These are phyloP conservation scores for Dolichomitus sp. DNA, from an alignment of 2,888 invertebrate species.

Conservation along the genomic window DNA sequence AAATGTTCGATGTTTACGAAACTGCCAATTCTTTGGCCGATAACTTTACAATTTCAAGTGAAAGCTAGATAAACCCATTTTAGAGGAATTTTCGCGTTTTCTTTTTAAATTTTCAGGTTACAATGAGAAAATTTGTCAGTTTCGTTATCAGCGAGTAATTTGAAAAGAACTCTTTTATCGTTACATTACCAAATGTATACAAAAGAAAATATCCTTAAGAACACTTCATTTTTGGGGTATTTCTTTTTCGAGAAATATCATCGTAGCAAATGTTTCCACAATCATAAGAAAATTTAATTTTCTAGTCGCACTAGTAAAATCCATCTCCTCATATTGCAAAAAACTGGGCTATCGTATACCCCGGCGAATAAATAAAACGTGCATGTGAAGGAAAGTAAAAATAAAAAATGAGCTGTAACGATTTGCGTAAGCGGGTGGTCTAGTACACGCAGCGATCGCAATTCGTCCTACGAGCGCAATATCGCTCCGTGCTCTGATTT, in stretches of 20 bases:
- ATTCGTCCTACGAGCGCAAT: conserved; percentile 64
- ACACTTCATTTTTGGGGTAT: not conserved
- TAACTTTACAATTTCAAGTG: too few species aligned
- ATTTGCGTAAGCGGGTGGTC: conserved; percentile 57
- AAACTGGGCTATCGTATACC: conserved; percentile 1
- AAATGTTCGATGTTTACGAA: too few species aligned
- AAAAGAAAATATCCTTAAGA: not conserved
- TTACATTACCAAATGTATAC: too few species aligned
- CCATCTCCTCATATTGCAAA: not conserved
- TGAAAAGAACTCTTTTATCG: not conserved
- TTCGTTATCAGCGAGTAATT: not conserved
- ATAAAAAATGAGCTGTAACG: conserved; percentile 3
- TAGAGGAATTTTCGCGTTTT: too few species aligned
- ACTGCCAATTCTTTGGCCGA: too few species aligned
- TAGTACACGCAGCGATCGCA: conserved; percentile 59
- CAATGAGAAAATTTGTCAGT: not conserved
- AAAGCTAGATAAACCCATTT: too few species aligned
- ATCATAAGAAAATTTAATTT: conserved; percentile 9
- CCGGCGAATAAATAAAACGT: conserved; percentile 8
- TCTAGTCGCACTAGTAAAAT: conserved; percentile 5
- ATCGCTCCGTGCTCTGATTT: conserved; percentile 62
- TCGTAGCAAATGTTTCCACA: not conserved
- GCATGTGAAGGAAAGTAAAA: not conserved
- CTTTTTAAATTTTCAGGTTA: too few species aligned
- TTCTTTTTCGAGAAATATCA: not conserved